phyloP scores from a whole-genome alignment of 2,113 vertebrate genomes.

The Hemiprocne comata region DNA sequence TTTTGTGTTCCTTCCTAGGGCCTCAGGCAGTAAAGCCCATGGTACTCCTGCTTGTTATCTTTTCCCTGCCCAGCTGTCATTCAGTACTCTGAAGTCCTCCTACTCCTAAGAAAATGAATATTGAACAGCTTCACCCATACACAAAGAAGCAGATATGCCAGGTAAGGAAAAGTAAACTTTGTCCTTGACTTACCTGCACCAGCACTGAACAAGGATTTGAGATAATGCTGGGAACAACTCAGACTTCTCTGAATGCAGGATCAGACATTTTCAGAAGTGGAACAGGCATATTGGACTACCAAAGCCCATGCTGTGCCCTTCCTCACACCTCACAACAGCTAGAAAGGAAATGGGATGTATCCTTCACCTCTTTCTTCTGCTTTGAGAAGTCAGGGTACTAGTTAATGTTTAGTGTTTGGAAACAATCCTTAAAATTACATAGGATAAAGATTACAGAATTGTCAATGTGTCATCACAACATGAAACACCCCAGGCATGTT shows the following conservation, averaged over 20 bases:
- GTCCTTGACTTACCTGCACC: not conserved
- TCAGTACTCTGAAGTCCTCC: not conserved
- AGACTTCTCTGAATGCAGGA: not conserved
- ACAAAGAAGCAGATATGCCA: not conserved
- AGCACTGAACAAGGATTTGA: not conserved
- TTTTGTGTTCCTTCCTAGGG: not conserved
- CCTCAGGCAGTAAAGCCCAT: not conserved
- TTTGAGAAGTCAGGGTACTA: not conserved
- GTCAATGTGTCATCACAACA: constrained; percentile 20
- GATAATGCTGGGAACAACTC: not conserved
- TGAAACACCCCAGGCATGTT: not conserved
- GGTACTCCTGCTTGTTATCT: not conserved
- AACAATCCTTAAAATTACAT: constrained; percentile 39
- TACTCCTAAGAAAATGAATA: not conserved
- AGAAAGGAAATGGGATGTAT: not conserved
- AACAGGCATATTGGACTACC: not conserved
- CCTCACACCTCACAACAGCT: not conserved
- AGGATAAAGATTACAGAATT: not conserved
- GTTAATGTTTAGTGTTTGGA: not conserved
- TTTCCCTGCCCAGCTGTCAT: not conserved
- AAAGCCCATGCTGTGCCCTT: not conserved
- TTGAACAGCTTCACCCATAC: not conserved
- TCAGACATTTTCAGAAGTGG: not conserved
- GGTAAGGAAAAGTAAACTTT: not conserved
- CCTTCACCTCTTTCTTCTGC: not conserved